Base-by-base conservation (phyloP, 2,888 invertebrate species). In the Dolomedes plantarius region DNA sequence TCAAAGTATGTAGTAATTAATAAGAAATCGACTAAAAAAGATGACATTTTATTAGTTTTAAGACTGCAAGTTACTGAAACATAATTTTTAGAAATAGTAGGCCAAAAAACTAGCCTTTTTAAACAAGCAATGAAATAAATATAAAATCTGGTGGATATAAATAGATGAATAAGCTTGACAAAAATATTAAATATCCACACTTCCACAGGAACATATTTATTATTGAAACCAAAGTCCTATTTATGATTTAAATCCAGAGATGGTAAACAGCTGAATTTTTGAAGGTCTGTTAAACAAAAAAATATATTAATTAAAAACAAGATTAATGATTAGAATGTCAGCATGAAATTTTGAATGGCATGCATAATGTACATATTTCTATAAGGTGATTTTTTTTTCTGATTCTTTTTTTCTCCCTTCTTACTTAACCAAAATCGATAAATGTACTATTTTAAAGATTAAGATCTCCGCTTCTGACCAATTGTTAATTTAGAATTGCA, bases 121-220 rank as follows among this genome's bases (percentile, higher is more conserved):
- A 83, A 83, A 77, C 64, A 77, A 83, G 83, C 77, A 83, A 72
- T 77, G 83, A 83, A 83, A 83, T 83, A 83, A 83, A 83, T 83
- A 83, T 83, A 83, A 83, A 83, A 83, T 77, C 67, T 83, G 83
- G 83, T 83, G 83, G 83, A 83, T 83, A 83, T 77, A 83, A 83
- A 56, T 83, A 83, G 83, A 83, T 77, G 77, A 72, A 83, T 31
- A 83, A 72, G 82, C 76, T 76, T 71, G 82, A 83, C 83, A 83
- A 83, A 83, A 83, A 83, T 83, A 83, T 83, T 83, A 75, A 75
- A 73, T 64, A 83, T 83, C 83, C 83, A 82, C 81, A 83, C 83
- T 73, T 83, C 68, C 73, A 83, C 65, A 77, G 77, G 83, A 83
- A 83, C 72, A 83, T 19, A 67, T 71, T 75, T 19, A 67, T 71